phyloP scores from a whole-genome alignment of 1,140 invertebrate genomes.

The Drosophila tsacasi region DNA sequence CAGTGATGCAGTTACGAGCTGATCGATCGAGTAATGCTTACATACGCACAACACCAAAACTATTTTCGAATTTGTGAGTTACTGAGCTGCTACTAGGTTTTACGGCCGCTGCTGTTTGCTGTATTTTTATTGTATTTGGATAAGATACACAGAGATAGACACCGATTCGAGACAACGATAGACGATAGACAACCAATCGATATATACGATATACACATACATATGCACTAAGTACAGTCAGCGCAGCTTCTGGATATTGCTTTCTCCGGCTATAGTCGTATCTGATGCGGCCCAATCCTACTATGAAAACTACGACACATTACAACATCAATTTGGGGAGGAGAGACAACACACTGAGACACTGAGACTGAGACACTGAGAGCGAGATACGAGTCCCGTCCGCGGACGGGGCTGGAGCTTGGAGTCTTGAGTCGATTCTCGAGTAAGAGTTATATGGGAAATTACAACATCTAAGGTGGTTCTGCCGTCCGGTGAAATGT shows the following conservation, averaged over 20 bases:
- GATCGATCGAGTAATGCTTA: slow-evolving; percentile 58
- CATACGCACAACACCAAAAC: slow-evolving; percentile 83
- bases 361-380: slow-evolving; percentile 3
- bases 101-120: slow-evolving; percentile 21
- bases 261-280: slow-evolving; percentile 38
- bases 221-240: slow-evolving; percentile 15
- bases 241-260: slow-evolving; percentile 39
- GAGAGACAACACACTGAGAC: slow-evolving; percentile 14
- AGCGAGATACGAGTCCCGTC: slow-evolving; percentile 5
- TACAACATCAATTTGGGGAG: slow-evolving; percentile 54
- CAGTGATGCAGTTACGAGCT: slow-evolving; percentile 29
- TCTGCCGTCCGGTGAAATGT: slow-evolving; percentile 84
- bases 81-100: slow-evolving; percentile 23
- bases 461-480: slow-evolving; percentile 85
- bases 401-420: neutral
- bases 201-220: slow-evolving; percentile 44
- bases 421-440: slow-evolving; percentile 28
- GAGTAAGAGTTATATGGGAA: slow-evolving; percentile 66
- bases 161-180: slow-evolving; percentile 48
- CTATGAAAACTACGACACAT: slow-evolving; percentile 49
- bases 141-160: slow-evolving; percentile 58
- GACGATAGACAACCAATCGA: slow-evolving; percentile 59
- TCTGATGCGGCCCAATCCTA: slow-evolving; percentile 34
- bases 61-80: slow-evolving; percentile 54
- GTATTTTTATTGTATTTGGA: slow-evolving; percentile 19